Conservation (phyloP, 2,888 invertebrate genomes). For the Hetaerina titia region DNA sequence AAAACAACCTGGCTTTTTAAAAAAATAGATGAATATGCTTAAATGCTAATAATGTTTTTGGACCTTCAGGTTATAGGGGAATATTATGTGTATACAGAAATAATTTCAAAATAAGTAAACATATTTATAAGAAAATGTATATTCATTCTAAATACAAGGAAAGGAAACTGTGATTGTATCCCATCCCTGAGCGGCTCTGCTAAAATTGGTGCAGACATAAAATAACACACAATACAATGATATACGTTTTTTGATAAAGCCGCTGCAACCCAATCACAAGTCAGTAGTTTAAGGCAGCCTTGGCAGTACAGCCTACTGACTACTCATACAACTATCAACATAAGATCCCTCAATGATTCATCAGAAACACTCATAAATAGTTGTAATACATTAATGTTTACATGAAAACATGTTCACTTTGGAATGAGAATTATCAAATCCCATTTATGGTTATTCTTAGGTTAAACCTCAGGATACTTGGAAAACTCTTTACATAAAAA, state of each 20-base stretch:
- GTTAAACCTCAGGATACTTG: not conserved
- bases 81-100: no score
- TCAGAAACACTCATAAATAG: slow-evolving; percentile 63
- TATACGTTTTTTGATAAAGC: slow-evolving; percentile 45
- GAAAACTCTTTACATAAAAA: not conserved
- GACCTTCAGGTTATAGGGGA: no score
- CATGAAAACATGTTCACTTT: slow-evolving; percentile 52
- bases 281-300: slow-evolving; percentile 65
- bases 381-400: slow-evolving; percentile 42
- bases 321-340: slow-evolving; percentile 50
- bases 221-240: slow-evolving; percentile 56
- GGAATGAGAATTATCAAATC: slow-evolving; percentile 50
- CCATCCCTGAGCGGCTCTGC: slow-evolving; percentile 57
- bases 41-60: no score
- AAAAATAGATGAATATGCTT: no score
- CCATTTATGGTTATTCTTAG: slow-evolving; percentile 14
- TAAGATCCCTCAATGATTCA: slow-evolving; percentile 51
- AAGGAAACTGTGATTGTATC: slow-evolving; percentile 55
- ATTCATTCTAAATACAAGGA: slow-evolving; percentile 62
- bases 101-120: not conserved
- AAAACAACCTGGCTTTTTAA: no score
- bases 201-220: slow-evolving; percentile 60
- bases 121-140: slow-evolving; percentile 46
- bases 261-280: slow-evolving; percentile 66
- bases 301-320: slow-evolving; percentile 59